phyloP scores from a whole-genome alignment of 1,140 invertebrate species.

The Mamestra configurata region DNA sequence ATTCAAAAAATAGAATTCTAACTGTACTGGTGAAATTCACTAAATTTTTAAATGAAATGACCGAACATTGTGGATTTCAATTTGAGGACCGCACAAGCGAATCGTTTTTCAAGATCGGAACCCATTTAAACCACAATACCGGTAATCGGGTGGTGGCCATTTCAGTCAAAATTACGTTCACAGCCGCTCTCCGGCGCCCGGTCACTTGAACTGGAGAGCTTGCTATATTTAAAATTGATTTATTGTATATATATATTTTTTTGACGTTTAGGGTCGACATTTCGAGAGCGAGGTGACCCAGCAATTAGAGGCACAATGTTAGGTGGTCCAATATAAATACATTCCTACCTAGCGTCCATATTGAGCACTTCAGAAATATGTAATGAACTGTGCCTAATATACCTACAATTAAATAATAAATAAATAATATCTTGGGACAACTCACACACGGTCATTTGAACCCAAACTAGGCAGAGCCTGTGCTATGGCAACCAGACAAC shows the following conservation, averaged over 20 bases:
- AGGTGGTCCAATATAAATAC: background rate
- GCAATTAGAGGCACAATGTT: constrained; percentile 7
- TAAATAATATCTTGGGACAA: too few species aligned
- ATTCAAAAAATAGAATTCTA: constrained; percentile 21
- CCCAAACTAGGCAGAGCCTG: too few species aligned
- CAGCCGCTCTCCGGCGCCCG: constrained; percentile 43
- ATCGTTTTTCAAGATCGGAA: constrained; percentile 72
- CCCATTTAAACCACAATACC: constrained; percentile 71
- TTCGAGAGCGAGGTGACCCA: background rate
- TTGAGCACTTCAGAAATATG: background rate
- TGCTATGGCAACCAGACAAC: too few species aligned
- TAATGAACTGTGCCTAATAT: too few species aligned
- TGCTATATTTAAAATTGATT: constrained; percentile 45
- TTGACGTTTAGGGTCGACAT: background rate
- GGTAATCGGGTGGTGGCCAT: constrained; percentile 65
- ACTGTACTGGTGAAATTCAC: constrained; percentile 39
- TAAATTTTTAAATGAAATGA: constrained; percentile 54
- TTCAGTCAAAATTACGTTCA: constrained; percentile 62
- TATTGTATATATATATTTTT: constrained; percentile 27
- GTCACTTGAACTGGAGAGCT: constrained; percentile 39
- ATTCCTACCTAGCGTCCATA: background rate
- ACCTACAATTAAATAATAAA: too few species aligned
- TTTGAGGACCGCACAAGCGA: constrained; percentile 58
- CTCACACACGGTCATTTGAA: too few species aligned
- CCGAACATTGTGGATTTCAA: constrained; percentile 57